These are phyloP conservation scores for Thamnophis sirtalis DNA, from an alignment of 2,113 vertebrate genomes.

Conservation along the genomic window DNA sequence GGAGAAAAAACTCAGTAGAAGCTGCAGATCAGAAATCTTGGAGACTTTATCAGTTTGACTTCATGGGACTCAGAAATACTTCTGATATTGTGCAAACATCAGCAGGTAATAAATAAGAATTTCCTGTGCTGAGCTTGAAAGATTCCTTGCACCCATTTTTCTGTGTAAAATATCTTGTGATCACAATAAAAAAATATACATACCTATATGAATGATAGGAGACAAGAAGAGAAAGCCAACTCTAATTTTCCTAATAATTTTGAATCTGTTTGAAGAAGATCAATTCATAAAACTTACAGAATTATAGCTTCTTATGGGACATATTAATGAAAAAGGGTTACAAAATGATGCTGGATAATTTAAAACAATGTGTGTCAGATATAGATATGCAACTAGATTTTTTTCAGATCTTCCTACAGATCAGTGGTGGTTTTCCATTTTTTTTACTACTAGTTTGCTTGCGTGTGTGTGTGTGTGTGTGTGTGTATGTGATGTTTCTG, in stretches of 20 bases:
- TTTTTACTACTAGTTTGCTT: too few relatives aligned
- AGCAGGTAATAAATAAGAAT: conserved; percentile 73
- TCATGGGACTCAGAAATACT: conserved; percentile 93
- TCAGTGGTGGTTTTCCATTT: too few relatives aligned
- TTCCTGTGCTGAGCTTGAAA: not conserved
- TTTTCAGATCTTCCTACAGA: not conserved
- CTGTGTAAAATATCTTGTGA: not conserved
- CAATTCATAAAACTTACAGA: too few relatives aligned
- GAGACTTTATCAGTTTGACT: conserved; percentile 97
- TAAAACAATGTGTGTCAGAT: not conserved
- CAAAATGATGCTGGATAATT: not conserved
- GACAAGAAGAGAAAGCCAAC: not conserved
- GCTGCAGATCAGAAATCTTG: conserved; percentile 93
- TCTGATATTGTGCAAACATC: conserved; percentile 85
- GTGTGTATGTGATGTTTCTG: too few relatives aligned
- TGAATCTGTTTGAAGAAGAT: not conserved
- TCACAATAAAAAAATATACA: not conserved
- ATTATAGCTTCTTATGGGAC: not conserved
- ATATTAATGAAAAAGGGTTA: not conserved
- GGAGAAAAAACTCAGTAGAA: conserved; percentile 94
- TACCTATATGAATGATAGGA: not conserved
- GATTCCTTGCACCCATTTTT: not conserved
- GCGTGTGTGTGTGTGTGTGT: too few relatives aligned
- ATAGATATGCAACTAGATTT: not conserved
- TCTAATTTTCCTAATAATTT: not conserved